A percentile compares a stretch with the other conserved stretches of the same genome.
These are phyloP conservation scores for Eulemur macaco DNA, from an alignment of 2,113 vertebrate genomes.

Conservation along the genomic window DNA sequence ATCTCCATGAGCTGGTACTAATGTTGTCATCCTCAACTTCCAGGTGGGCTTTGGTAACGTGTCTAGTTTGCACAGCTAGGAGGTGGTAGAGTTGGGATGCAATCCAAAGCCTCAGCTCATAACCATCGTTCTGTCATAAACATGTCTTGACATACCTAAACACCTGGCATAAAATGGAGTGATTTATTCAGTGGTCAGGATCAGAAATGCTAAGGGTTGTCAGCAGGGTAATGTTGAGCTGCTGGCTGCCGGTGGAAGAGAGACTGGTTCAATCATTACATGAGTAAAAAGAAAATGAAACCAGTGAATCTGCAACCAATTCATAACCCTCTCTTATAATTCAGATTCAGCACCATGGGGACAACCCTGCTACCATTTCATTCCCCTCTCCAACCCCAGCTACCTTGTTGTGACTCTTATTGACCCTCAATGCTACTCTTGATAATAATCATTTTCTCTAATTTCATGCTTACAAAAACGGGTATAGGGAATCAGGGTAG, in stretches of 20 bases:
- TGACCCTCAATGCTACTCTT: neutral
- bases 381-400: neutral
- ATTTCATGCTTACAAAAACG: neutral
- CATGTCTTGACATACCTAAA: neutral
- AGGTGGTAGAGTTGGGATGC: neutral
- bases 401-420: neutral
- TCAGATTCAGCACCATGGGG: neutral
- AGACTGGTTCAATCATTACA: neutral
- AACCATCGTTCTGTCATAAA: neutral
- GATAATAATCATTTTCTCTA: neutral
- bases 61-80: neutral
- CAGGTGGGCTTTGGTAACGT: neutral
- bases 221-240: neutral
- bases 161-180: neutral
- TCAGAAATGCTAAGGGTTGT: neutral
- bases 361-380: neutral
- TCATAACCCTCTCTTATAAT: neutral
- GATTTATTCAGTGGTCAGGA: neutral
- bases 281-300: neutral
- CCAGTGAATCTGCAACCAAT: neutral
- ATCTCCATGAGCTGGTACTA: neutral
- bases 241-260: neutral
- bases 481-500: neutral
- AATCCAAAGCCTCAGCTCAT: slow-evolving; percentile 14
- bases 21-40: neutral